Evolutionary conservation across 1,140 invertebrate species (phyloP).

Genomic region (Rhynchophorus ferrugineus): DNA sequence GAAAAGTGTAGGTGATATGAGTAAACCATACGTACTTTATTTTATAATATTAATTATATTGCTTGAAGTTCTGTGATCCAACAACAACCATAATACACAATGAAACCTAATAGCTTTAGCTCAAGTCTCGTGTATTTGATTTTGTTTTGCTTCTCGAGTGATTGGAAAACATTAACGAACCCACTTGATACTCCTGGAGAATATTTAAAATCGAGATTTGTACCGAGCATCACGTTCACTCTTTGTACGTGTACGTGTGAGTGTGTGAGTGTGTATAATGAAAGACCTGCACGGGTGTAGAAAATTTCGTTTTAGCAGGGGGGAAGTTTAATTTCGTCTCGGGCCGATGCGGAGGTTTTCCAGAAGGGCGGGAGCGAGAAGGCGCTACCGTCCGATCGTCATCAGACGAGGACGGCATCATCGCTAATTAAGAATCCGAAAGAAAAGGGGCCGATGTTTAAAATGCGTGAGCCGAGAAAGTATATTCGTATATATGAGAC

Average conservation of each 20-base stretch:
- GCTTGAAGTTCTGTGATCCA: no score
- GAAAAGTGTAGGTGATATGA: no score
- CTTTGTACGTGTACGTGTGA: neutral
- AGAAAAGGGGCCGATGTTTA: constrained; percentile 41
- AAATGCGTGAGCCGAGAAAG: constrained; percentile 41
- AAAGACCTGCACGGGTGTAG: constrained; percentile 41
- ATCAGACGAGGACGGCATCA: constrained; percentile 28
- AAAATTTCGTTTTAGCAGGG: constrained; percentile 40
- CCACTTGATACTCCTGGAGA: no score
- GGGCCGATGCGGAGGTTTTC: constrained; percentile 37
- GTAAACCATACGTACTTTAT: no score
- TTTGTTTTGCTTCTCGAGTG: no score
- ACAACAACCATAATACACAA: no score
- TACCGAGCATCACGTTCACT: no score
- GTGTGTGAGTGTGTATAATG: constrained; percentile 36
- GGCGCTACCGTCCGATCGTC: constrained; percentile 12
- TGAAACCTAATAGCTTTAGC: no score
- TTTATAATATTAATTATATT: no score
- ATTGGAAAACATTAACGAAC: no score
- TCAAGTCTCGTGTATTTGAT: no score
- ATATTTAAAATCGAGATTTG: no score
- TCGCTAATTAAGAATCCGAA: constrained; percentile 42
- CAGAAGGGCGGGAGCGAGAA: constrained; percentile 34
- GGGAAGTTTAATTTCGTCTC: constrained; percentile 41
- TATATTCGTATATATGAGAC: constrained; percentile 40